Percentiles rank a stretch among this genome's conserved stretches.
These are phyloP conservation scores for Phrynosoma platyrhinos DNA, from an alignment of 2,113 vertebrate species.

Conservation along the genomic window DNA sequence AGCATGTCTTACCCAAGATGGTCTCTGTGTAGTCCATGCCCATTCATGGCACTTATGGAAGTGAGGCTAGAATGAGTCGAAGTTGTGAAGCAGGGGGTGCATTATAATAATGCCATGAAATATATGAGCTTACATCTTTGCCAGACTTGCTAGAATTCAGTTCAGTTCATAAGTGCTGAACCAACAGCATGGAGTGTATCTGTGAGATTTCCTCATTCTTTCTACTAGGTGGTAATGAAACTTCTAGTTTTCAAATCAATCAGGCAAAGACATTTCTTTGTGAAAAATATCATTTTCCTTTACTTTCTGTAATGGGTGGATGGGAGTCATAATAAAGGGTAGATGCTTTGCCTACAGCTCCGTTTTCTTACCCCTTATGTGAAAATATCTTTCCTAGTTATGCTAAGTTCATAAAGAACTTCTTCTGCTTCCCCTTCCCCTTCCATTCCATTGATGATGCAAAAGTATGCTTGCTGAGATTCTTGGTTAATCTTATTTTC, in stretches of 20 bases:
- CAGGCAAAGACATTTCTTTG: background rate
- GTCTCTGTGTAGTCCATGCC: background rate
- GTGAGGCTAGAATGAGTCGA: background rate
- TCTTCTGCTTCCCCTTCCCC: background rate
- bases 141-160: background rate
- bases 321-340: background rate
- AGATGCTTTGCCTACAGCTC: background rate
- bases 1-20: background rate
- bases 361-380: conserved; percentile 22
- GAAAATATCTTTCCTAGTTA: conserved; percentile 23
- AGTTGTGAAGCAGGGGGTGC: too few relatives aligned
- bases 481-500: conserved; percentile 53
- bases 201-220: background rate
- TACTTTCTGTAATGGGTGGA: background rate
- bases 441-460: conserved; percentile 39
- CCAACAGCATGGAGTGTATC: background rate
- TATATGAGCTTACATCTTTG: background rate
- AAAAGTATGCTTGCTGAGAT: conserved; percentile 31
- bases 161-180: background rate
- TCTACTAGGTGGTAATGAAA: background rate
- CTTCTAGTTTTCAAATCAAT: background rate
- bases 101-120: background rate
- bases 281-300: background rate
- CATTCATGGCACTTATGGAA: background rate
- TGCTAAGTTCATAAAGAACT: conserved; percentile 25